Evolutionary conservation across 1,140 invertebrate genomes (phyloP), one percentile per base, ranked within the genome.

Genomic region (Odontomachus brunneus): DNA sequence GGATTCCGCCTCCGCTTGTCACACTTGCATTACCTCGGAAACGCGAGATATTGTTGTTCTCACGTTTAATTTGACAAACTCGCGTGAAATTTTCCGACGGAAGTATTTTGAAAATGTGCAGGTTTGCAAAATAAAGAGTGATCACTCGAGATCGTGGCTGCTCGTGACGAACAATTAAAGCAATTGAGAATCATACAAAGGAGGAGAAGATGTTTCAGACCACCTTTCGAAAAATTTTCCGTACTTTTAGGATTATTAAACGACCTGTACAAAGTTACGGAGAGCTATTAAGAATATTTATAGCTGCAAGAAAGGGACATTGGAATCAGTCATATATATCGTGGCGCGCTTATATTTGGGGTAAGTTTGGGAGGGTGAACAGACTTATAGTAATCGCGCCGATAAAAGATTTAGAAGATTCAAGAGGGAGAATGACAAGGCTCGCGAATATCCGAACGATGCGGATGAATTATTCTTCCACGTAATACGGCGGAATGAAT

Each of bases 211-310:
- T 7, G 19, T 12, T 57, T 57, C 11, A 19, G 3, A 7, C 55
- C 9, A 3, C 14, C 24, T 26, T 3, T 38, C 38, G 29, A 7
- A 57, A 71, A 17, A 1, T 1, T 55, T 24, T 57, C 17, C 19
- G 11, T 19, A n/a, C 5, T 57, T 57, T 73, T 14, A 38, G 1
- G 22, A 9, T n/a, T 73, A 73, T 73, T 26, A 17, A 59, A n/a
- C 22, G 33, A 4, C 11, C 19, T n/a, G 59, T 5, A 19, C 59
- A 0, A 1, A 73, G 22, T 73, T 5, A 19, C 59, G 0, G 3
- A 73, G 22, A 57, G 19, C 1, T 9, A 44, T 60, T 60, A 48
- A 60, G 17, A 74, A 60, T 60, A 74, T 48, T 44, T 73, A 29
- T 48, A 14, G 22, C 11, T 59, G n/a, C 12, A 59, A 22, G 60